Percentiles rank a stretch among this genome's conserved stretches.
Evolutionary conservation across 1,140 invertebrate genomes (phyloP).

Genomic region (Lasioglossum albipes): DNA sequence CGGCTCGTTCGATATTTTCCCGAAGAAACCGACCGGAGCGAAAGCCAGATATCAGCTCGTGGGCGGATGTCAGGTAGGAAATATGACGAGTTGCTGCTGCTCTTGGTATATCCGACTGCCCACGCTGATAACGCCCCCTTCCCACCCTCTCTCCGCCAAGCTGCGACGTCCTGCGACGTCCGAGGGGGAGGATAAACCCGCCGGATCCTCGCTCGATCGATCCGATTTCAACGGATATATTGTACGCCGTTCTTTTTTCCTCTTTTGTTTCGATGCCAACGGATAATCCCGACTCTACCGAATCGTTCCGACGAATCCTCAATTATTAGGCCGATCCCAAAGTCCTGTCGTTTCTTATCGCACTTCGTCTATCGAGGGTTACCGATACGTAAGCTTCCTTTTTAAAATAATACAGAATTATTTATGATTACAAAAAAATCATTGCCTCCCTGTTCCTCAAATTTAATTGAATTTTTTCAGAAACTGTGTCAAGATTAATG

Average conservation of each 20-base stretch:
- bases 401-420: too few species aligned
- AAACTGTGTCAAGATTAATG: too few species aligned
- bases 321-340: too few species aligned
- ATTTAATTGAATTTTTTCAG: too few species aligned
- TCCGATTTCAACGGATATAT: conserved; percentile 18
- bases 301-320: too few species aligned
- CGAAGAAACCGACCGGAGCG: conserved; percentile 7
- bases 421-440: too few species aligned
- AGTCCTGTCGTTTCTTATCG: too few species aligned
- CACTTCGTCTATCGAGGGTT: too few species aligned
- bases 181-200: conserved; percentile 27
- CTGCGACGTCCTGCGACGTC: too few species aligned
- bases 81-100: conserved; percentile 48
- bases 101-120: conserved; percentile 24
- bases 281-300: too few species aligned
- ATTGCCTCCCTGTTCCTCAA: too few species aligned
- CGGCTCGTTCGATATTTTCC: conserved; percentile 43
- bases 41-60: conserved; percentile 29
- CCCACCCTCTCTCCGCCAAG: background rate
- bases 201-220: conserved; percentile 21
- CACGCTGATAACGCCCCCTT: conserved; percentile 37
- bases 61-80: conserved; percentile 47
- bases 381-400: too few species aligned
- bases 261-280: background rate
- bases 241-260: background rate